Evolutionary conservation across 2,113 vertebrate genomes (phyloP), one percentile per base, ranked within the genome.

Genomic region (Crotalus helleri): DNA sequence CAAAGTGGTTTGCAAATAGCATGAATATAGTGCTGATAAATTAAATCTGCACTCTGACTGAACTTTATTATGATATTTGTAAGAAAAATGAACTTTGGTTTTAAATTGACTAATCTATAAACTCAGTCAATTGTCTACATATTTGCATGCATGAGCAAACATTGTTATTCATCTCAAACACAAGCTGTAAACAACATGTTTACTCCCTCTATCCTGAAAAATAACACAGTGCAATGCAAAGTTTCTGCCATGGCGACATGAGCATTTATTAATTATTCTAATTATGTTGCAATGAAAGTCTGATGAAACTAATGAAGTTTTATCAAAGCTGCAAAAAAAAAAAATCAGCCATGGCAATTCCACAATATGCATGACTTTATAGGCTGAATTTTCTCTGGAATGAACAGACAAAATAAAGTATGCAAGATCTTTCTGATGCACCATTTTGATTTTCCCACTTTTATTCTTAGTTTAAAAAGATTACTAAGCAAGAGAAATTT

Each of bases 241-340:
- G 94, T 96, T 96, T 94, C 94, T 91, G 54, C n/a, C 85, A 93
- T 87, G 93, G 57, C 92, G 96, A 94, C 0, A 0, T 88, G 81
- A 93, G 88, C 87, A 94, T 94, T 95, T 95, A 94, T 94, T 96
- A 95, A 91, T 51, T n/a, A 91, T 87, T 92, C 90, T 95, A 93
- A 93, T 96, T 96, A 94, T 94, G 93, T 90, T 7, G 0, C 95
- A 95, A 96, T 94, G 93, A 94, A 97, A 95, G 92, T 57, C 94
- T 95, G 93, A 96, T 94, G 94, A 96, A 96, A 96, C 88, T 93
- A 96, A 95, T 94, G 95, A 96, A 95, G 94, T 92, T 96, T 89
- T 89, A 94, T 94, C 93, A 94, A 90, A 89, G 44, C 88, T 93
- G 93, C 39, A 39, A 39, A 39, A 39, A 91, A 8, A 17, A 95